Conservation (phyloP, 2,797 vertebrate species). For the Intellagama lesueurii region DNA sequence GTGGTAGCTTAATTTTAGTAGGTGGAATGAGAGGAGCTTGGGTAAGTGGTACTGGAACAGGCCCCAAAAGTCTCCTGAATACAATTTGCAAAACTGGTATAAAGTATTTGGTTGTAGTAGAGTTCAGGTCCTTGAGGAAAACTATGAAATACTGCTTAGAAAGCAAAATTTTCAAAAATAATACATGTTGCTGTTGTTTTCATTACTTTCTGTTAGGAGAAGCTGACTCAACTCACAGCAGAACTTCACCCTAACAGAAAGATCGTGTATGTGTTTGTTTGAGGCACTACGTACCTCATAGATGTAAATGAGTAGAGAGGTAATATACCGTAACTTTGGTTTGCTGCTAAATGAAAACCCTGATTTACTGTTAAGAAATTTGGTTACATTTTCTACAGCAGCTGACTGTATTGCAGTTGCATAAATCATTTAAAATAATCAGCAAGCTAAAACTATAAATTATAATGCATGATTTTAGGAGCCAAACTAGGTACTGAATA, state of each 20-base stretch:
- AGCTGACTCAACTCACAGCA: slow-evolving; percentile 31
- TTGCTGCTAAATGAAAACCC: not conserved
- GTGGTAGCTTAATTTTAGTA: not conserved
- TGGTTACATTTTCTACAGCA: slow-evolving; percentile 34
- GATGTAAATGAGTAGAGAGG: slow-evolving; percentile 14
- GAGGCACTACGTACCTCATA: not conserved
- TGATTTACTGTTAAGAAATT: not conserved
- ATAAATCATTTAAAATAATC: slow-evolving; percentile 14
- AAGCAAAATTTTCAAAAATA: slow-evolving; percentile 30
- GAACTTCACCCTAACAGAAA: slow-evolving; percentile 22
- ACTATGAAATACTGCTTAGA: not conserved
- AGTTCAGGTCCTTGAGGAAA: not conserved
- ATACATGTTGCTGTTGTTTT: slow-evolving; percentile 37
- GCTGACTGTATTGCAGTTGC: slow-evolving; percentile 10
- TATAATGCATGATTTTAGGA: not conserved
- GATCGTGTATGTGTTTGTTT: not conserved
- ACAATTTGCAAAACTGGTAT: not conserved
- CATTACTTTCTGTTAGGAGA: slow-evolving; percentile 2
- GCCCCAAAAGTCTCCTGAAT: not conserved
- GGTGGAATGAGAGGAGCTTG: not conserved
- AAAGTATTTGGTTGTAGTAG: not conserved
- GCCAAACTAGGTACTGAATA: not conserved
- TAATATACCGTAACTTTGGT: slow-evolving; percentile 1
- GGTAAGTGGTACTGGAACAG: not conserved
- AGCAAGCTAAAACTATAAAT: not conserved